These are phyloP conservation scores for Diarsia dahlii DNA, from an alignment of 2,888 invertebrate genomes.

Conservation along the genomic window DNA sequence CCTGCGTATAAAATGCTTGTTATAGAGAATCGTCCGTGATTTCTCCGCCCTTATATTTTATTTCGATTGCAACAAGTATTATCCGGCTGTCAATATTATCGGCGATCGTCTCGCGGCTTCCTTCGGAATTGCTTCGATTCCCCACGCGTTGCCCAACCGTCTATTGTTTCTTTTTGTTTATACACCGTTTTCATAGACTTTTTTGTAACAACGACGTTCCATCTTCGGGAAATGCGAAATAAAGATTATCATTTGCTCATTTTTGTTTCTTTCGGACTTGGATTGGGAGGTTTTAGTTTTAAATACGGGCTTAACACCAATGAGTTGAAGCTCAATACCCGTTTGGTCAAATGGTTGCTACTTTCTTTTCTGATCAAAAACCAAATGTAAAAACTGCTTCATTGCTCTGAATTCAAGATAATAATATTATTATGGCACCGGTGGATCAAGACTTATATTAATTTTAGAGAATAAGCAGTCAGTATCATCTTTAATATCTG, in stretches of 20 bases:
- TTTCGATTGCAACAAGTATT: conserved; percentile 83
- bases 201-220: conserved; percentile 34
- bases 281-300: not conserved
- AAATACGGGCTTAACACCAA: not conserved
- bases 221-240: conserved; percentile 14
- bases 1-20: conserved; percentile 72
- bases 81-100: conserved; percentile 87
- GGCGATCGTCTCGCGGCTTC: conserved; percentile 77
- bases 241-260: not conserved
- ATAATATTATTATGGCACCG: not conserved
- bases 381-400: not conserved
- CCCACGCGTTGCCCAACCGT: conserved; percentile 67
- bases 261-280: not conserved
- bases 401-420: not conserved
- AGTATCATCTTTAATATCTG: not conserved
- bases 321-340: not conserved
- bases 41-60: conserved; percentile 76
- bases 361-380: not conserved
- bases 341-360: not conserved
- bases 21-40: conserved; percentile 70
- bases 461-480: not conserved
- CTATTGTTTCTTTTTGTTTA: conserved; percentile 71
- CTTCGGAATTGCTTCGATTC: conserved; percentile 80
- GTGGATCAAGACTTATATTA: not conserved
- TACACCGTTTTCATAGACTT: conserved; percentile 47